These are phyloP conservation scores for Calyptomena viridis DNA, from an alignment of 2,113 vertebrate genomes.

Conservation along the genomic window DNA sequence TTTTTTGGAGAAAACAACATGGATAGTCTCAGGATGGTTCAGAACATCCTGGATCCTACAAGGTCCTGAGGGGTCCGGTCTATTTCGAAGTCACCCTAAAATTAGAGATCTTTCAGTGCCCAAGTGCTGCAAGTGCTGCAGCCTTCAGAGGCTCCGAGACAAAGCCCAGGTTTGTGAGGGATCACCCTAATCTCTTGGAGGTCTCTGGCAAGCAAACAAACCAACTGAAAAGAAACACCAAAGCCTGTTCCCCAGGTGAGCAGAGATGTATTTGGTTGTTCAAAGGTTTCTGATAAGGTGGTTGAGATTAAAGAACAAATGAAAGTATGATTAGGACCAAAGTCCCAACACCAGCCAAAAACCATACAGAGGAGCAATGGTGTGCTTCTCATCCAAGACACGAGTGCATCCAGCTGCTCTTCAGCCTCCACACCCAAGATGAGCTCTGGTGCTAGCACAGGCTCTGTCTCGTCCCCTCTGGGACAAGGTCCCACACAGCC, in stretches of 20 bases:
- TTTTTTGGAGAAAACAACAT: neutral
- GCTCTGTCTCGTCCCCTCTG: neutral
- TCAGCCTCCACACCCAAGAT: neutral
- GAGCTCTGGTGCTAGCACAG: neutral
- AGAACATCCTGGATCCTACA: neutral
- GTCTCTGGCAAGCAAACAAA: neutral
- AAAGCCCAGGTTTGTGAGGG: neutral
- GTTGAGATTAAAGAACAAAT: slow-evolving; percentile 8
- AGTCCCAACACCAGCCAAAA: neutral
- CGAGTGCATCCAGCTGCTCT: neutral
- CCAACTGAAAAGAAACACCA: neutral
- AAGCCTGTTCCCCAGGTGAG: neutral
- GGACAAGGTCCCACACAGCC: neutral
- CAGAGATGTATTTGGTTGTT: neutral
- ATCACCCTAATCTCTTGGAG: neutral
- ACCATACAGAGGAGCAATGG: neutral
- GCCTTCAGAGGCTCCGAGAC: neutral
- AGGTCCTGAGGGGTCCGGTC: neutral
- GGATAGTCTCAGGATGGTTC: neutral
- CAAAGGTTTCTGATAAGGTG: slow-evolving; percentile 27
- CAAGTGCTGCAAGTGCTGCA: neutral
- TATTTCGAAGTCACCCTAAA: neutral
- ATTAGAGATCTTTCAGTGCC: neutral
- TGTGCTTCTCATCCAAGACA: accelerated
- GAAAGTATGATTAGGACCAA: neutral